Evolutionary conservation across 2,797 vertebrate species (phyloP).

Genomic region (Odontamblyopus rebecca): DNA sequence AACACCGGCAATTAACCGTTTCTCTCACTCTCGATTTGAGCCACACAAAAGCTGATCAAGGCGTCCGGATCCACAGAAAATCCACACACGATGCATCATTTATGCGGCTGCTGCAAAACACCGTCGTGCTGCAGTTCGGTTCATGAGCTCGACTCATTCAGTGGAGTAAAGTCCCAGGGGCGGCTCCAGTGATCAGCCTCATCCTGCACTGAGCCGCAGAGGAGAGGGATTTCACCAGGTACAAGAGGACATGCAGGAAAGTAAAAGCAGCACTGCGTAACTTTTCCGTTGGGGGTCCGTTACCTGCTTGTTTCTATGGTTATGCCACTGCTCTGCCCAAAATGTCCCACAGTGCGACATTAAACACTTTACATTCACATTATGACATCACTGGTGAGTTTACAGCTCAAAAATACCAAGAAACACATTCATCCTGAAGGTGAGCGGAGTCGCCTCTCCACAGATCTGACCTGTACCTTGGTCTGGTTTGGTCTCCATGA

Average conservation of each 20-base stretch:
- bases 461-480: too few relatives aligned
- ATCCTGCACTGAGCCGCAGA: constrained; percentile 64
- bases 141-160: constrained; percentile 78
- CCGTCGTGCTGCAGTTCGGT: constrained; percentile 79
- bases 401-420: too few relatives aligned
- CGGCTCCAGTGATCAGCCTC: constrained; percentile 66
- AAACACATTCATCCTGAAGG: too few relatives aligned
- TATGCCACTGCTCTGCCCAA: too few relatives aligned
- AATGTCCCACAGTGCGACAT: too few relatives aligned
- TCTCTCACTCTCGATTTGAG: constrained; percentile 69
- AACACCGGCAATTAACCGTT: constrained; percentile 74
- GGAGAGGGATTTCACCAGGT: constrained; percentile 26
- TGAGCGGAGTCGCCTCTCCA: too few relatives aligned
- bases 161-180: constrained; percentile 79
- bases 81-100: constrained; percentile 79
- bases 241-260: constrained; percentile 6
- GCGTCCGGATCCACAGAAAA: constrained; percentile 71
- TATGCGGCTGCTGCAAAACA: constrained; percentile 81
- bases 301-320: too few relatives aligned
- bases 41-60: constrained; percentile 78
- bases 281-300: too few relatives aligned
- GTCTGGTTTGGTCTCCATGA: too few relatives aligned
- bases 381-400: too few relatives aligned
- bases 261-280: too few relatives aligned
- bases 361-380: too few relatives aligned